Percentiles rank a stretch among this genome's conserved stretches.
phyloP scores from a whole-genome alignment of 2,888 invertebrate genomes.

The Cryptosula pallasiana region DNA sequence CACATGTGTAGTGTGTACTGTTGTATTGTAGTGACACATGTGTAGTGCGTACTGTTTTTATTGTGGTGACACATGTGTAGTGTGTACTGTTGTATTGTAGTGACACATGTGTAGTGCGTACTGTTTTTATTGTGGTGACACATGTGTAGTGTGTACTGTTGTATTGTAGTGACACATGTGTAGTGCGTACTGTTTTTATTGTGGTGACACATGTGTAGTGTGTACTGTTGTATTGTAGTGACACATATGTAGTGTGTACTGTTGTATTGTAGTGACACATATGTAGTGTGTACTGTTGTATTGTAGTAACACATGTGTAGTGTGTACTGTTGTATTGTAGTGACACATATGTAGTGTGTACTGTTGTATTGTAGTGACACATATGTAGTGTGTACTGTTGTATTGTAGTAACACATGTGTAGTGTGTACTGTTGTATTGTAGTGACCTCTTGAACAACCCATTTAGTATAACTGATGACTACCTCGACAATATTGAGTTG shows the following conservation, averaged over 20 bases:
- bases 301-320: background rate
- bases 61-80: background rate
- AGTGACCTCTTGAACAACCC: conserved; percentile 5
- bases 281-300: background rate
- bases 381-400: background rate
- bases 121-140: background rate
- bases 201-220: background rate
- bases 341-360: background rate
- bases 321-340: background rate
- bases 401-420: background rate
- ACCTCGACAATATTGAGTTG: background rate
- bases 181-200: background rate
- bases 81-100: background rate
- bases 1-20: background rate
- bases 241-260: background rate
- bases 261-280: background rate
- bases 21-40: background rate
- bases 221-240: background rate
- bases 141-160: background rate
- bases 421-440: background rate
- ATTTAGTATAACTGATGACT: background rate
- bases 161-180: background rate
- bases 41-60: background rate
- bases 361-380: background rate
- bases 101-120: background rate